These are phyloP conservation scores for Melipona quadrifasciata DNA, from an alignment of 1,140 invertebrate genomes.

Conservation along the genomic window DNA sequence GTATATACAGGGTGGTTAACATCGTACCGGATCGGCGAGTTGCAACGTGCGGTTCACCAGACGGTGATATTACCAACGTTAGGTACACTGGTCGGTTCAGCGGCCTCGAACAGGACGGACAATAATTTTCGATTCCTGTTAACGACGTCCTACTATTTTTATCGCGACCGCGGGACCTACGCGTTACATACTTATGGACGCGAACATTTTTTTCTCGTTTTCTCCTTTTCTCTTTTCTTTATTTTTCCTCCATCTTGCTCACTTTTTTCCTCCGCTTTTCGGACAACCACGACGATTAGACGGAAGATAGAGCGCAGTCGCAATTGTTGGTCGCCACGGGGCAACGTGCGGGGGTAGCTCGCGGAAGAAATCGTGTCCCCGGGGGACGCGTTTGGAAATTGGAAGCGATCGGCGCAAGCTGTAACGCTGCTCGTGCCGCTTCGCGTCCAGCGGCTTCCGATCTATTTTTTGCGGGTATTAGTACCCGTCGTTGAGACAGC, in stretches of 20 bases:
- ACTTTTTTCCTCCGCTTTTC: no score
- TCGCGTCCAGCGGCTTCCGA: neutral
- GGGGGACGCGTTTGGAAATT: constrained; percentile 8
- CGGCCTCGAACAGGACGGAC: neutral
- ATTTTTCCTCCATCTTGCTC: no score
- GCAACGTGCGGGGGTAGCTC: neutral
- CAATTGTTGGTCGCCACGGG: constrained; percentile 13
- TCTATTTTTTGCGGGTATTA: constrained; percentile 41
- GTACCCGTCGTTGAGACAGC: constrained; percentile 24
- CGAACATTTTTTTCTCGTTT: neutral
- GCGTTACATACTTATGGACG: neutral
- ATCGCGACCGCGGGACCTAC: neutral
- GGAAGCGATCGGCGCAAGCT: constrained; percentile 4
- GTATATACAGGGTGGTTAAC: constrained; percentile 41
- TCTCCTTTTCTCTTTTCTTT: no score
- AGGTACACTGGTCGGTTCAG: constrained; percentile 4
- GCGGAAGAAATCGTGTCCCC: neutral
- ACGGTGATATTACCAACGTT: constrained; percentile 65
- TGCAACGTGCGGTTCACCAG: constrained; percentile 60
- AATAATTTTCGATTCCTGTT: constrained; percentile 46
- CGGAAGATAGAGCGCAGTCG: neutral
- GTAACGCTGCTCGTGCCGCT: neutral
- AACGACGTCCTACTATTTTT: constrained; percentile 36
- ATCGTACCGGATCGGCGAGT: constrained; percentile 32
- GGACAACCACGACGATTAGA: neutral